Conservation (phyloP, 2,888 invertebrate species). For the Gibbula magus region DNA sequence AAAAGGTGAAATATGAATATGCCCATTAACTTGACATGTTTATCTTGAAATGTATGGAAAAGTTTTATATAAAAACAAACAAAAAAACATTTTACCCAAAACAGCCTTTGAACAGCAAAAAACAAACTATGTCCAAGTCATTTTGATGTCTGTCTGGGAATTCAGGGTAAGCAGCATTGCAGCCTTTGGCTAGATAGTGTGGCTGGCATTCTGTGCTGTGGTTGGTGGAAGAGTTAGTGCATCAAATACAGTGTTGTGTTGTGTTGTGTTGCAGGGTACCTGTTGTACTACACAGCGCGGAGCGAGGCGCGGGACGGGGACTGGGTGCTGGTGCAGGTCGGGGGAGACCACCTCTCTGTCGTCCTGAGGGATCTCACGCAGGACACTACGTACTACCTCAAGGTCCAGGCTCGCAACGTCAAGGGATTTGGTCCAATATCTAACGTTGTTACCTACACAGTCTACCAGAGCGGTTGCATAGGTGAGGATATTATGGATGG, state of each 20-base stretch:
- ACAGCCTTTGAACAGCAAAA: too few species aligned
- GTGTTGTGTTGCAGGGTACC: slow-evolving; percentile 81
- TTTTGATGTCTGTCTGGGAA: too few species aligned
- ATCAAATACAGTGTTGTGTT: not conserved
- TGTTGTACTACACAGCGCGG: slow-evolving; percentile 90
- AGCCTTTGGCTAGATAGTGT: too few species aligned
- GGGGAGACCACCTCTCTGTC: slow-evolving; percentile 87
- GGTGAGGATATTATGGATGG: not conserved
- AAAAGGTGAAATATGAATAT: too few species aligned
- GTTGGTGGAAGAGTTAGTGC: too few species aligned
- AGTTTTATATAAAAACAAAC: too few species aligned
- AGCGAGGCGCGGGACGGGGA: slow-evolving; percentile 84
- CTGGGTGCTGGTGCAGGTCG: slow-evolving; percentile 87
- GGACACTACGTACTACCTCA: slow-evolving; percentile 91
- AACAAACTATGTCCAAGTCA: too few species aligned
- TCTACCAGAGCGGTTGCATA: not conserved
- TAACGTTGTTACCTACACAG: slow-evolving; percentile 78
- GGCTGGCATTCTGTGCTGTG: too few species aligned
- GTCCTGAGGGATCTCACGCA: slow-evolving; percentile 87
- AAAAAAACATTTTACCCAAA: too few species aligned
- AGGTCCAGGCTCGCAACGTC: slow-evolving; percentile 90
- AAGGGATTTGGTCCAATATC: slow-evolving; percentile 93
- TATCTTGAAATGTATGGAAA: too few species aligned
- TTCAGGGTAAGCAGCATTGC: too few species aligned
- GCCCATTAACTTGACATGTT: too few species aligned